These are phyloP conservation scores for Tupaia tana DNA, from an alignment of 2,113 vertebrate genomes.

Conservation along the genomic window DNA sequence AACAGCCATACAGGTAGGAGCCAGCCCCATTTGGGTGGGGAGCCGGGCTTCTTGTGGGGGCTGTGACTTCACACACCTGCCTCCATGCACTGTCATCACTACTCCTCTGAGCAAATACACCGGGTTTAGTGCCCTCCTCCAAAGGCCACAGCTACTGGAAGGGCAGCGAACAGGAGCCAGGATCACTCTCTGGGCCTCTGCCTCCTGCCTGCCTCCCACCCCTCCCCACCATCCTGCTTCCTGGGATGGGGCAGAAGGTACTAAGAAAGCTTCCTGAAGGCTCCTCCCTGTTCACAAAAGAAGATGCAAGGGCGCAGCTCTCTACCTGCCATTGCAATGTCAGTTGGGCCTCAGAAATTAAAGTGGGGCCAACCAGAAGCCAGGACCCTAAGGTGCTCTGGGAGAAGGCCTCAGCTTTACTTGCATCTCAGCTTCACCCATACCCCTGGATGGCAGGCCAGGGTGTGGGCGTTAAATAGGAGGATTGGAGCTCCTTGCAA, in stretches of 20 bases:
- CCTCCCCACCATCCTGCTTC: too few relatives aligned
- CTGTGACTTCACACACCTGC: rapidly evolving
- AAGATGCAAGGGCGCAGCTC: not conserved
- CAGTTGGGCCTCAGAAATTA: too few relatives aligned
- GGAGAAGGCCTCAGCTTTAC: not conserved
- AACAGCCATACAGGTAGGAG: constrained; percentile 97
- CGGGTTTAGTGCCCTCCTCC: not conserved
- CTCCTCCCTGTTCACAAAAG: not conserved
- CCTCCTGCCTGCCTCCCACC: too few relatives aligned
- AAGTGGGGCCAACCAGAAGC: not conserved
- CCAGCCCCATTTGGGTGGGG: rapidly evolving
- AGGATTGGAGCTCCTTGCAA: rapidly evolving
- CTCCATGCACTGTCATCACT: rapidly evolving
- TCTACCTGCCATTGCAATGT: not conserved
- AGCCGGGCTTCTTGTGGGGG: not conserved
- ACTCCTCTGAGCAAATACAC: not conserved
- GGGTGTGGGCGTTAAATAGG: not conserved
- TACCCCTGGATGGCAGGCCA: not conserved
- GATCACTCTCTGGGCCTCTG: not conserved
- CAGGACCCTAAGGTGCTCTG: not conserved
- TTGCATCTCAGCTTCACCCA: not conserved
- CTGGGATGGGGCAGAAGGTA: not conserved
- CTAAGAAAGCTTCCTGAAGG: not conserved
- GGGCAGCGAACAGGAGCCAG: not conserved
- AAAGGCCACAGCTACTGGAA: too few relatives aligned